A percentile compares a stretch with the other conserved stretches of the same genome.
Conservation (phyloP, 2,797 vertebrate genomes). For the Pangasius krempfi region DNA sequence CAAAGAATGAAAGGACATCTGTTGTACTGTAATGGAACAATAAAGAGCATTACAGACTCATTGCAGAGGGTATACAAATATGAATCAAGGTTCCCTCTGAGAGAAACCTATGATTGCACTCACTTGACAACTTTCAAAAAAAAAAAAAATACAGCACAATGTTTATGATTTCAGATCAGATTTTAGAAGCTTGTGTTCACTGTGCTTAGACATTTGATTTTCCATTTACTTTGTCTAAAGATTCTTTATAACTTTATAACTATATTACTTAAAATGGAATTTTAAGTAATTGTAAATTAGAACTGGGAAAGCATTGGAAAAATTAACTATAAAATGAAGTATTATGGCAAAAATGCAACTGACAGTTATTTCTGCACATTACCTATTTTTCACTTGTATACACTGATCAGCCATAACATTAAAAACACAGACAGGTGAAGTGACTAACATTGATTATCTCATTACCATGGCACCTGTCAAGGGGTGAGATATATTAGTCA, state of each 20-base stretch:
- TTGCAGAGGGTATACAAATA: not conserved
- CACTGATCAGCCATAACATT: too few species aligned
- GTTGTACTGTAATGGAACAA: not conserved
- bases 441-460: too few species aligned
- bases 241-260: not conserved
- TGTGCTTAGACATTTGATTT: not conserved
- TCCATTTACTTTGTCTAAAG: not conserved
- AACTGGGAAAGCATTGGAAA: not conserved
- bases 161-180: not conserved
- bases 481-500: too few species aligned
- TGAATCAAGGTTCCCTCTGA: not conserved
- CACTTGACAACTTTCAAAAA: not conserved
- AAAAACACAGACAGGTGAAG: too few species aligned
- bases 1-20: constrained; percentile 3
- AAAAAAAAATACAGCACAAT: not conserved
- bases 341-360: not conserved
- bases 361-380: not conserved
- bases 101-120: not conserved
- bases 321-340: not conserved
- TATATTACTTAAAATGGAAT: not conserved
- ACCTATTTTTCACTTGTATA: not conserved
- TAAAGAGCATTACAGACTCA: not conserved
- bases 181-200: not conserved
- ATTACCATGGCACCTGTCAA: too few species aligned
- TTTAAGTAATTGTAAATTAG: not conserved